phyloP scores from a whole-genome alignment of 2,888 invertebrate genomes.

The Thymelicus sylvestris region DNA sequence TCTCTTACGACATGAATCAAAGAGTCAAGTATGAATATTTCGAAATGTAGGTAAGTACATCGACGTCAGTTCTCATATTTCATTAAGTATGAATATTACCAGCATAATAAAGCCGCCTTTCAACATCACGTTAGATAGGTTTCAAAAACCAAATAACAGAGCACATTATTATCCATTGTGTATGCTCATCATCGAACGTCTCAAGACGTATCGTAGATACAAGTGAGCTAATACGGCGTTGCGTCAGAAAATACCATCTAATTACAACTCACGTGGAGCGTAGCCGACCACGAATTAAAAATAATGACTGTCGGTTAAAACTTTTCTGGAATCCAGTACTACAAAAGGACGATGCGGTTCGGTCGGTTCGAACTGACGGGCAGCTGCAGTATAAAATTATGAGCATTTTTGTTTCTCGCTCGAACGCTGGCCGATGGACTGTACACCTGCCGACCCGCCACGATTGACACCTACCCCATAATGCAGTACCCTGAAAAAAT shows the following conservation, averaged over 20 bases:
- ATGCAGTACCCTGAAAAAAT: slow-evolving; percentile 72
- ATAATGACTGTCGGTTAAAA: slow-evolving; percentile 69
- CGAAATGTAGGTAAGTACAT: slow-evolving; percentile 3
- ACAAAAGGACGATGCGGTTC: slow-evolving; percentile 69
- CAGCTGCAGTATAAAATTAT: slow-evolving; percentile 83
- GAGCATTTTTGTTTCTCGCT: slow-evolving; percentile 77
- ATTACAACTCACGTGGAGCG: slow-evolving; percentile 57
- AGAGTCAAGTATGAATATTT: slow-evolving; percentile 21
- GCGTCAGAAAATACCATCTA: slow-evolving; percentile 52
- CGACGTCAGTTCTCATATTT: slow-evolving; percentile 31
- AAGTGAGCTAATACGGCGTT: slow-evolving; percentile 48
- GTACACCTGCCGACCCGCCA: slow-evolving; percentile 76
- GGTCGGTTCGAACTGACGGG: slow-evolving; percentile 71
- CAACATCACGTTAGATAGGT: slow-evolving; percentile 25
- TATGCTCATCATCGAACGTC: slow-evolving; percentile 33
- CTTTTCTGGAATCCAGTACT: slow-evolving; percentile 70
- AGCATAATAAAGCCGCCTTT: slow-evolving; percentile 16
- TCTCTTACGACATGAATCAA: slow-evolving; percentile 25
- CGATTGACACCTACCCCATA: slow-evolving; percentile 84
- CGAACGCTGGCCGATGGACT: slow-evolving; percentile 52
- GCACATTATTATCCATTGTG: slow-evolving; percentile 36
- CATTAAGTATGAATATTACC: slow-evolving; percentile 24
- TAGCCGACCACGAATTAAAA: slow-evolving; percentile 65
- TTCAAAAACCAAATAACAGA: slow-evolving; percentile 20
- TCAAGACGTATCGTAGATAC: slow-evolving; percentile 42